These are phyloP conservation scores for Lasioglossum villosulum DNA, from an alignment of 2,888 invertebrate genomes.

Conservation along the genomic window DNA sequence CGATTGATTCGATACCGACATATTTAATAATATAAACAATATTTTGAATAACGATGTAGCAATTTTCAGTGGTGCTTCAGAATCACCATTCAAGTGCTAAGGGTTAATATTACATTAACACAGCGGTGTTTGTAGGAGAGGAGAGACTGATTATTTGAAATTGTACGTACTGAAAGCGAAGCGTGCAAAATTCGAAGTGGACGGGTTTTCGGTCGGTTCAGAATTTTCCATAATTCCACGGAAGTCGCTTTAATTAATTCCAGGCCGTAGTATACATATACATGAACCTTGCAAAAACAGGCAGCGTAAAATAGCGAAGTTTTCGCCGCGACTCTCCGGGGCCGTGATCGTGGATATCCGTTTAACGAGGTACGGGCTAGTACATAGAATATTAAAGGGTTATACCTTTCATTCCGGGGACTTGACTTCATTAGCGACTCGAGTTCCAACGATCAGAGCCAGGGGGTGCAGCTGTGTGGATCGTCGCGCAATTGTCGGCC, in stretches of 20 bases:
- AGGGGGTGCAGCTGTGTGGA: background rate
- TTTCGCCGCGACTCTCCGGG: background rate
- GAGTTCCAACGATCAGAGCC: constrained; percentile 12
- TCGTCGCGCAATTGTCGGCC: constrained; percentile 15
- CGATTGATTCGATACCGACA: too few species aligned
- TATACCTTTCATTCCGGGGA: constrained; percentile 16
- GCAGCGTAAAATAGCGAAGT: constrained; percentile 6
- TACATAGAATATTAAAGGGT: constrained; percentile 13
- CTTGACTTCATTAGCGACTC: constrained; percentile 36
- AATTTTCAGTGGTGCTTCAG: too few species aligned
- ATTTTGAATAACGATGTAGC: too few species aligned
- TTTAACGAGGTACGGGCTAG: constrained; percentile 12
- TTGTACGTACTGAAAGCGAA: background rate
- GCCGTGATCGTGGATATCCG: background rate
- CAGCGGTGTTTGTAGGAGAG: too few species aligned
- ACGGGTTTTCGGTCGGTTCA: background rate
- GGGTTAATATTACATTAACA: too few species aligned
- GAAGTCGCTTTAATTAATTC: background rate
- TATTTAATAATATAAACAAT: too few species aligned
- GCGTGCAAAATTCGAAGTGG: background rate
- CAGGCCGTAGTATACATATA: background rate
- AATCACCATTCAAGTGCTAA: too few species aligned
- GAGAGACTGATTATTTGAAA: background rate
- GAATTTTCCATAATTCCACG: background rate
- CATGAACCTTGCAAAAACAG: background rate